phyloP scores from a whole-genome alignment of 2,797 vertebrate genomes.

The Melanotaenia trifasciata region DNA sequence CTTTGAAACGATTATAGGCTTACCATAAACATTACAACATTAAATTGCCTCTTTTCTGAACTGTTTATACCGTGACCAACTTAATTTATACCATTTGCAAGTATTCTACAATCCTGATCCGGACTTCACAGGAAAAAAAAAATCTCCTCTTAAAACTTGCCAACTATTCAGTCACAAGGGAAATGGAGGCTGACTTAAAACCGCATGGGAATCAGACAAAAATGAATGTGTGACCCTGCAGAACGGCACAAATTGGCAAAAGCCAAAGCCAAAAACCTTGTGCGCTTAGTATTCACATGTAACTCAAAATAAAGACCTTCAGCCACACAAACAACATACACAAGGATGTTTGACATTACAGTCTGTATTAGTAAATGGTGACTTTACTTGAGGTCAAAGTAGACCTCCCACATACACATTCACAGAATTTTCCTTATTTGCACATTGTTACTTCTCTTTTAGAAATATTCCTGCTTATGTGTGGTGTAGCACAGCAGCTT shows the following conservation, averaged over 20 bases:
- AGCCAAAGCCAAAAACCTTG: slow-evolving; percentile 12
- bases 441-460: not conserved
- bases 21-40: no score
- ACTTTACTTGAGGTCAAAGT: slow-evolving; percentile 24
- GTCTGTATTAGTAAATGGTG: slow-evolving; percentile 16
- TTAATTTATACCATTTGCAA: not conserved
- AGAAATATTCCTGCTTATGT: not conserved
- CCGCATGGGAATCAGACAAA: not conserved
- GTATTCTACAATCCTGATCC: not conserved
- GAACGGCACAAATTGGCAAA: slow-evolving; percentile 10
- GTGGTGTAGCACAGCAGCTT: not conserved
- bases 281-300: slow-evolving; percentile 29
- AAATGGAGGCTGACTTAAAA: slow-evolving; percentile 12
- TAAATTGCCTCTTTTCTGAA: not conserved
- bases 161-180: not conserved
- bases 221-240: not conserved
- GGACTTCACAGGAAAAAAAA: not conserved
- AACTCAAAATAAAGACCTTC: slow-evolving; percentile 42
- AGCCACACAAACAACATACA: slow-evolving; percentile 19
- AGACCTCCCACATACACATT: not conserved
- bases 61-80: not conserved
- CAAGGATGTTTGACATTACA: not conserved
- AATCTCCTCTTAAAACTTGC: not conserved
- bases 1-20: no score
- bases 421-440: not conserved